Conservation (phyloP, 2,797 vertebrate species). For the Okamejei kenojei region DNA sequence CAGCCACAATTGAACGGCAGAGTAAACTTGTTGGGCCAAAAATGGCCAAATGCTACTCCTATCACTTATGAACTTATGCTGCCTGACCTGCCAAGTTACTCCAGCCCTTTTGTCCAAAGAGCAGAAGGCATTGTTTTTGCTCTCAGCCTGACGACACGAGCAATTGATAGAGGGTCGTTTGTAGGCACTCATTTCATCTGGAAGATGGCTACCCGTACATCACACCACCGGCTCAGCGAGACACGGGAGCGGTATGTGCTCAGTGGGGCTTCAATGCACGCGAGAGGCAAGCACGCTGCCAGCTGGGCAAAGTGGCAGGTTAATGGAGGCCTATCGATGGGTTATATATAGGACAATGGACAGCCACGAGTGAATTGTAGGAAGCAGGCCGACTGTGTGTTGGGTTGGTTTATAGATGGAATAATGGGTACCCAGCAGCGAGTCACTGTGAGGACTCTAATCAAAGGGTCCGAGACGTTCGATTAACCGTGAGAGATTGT, state of each 20-base stretch:
- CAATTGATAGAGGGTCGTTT: too few species aligned
- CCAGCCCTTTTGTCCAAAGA: too few species aligned
- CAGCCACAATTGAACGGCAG: too few species aligned
- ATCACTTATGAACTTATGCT: too few species aligned
- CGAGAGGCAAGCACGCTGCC: background rate
- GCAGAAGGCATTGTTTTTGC: too few species aligned
- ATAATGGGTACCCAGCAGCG: conserved; percentile 22
- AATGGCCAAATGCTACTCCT: too few species aligned
- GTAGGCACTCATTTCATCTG: background rate
- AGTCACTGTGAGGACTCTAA: background rate
- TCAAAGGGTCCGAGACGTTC: background rate
- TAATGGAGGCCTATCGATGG: conserved; percentile 21
- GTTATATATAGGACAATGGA: conserved; percentile 20
- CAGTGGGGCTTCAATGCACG: background rate
- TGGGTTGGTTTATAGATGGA: conserved; percentile 10
- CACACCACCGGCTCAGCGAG: background rate
- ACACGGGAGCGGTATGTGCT: background rate
- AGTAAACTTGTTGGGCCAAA: too few species aligned
- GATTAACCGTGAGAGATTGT: background rate
- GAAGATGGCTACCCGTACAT: background rate
- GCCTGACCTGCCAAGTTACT: too few species aligned
- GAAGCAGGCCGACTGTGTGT: background rate
- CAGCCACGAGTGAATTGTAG: background rate
- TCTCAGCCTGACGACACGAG: too few species aligned
- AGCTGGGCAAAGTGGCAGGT: background rate